phyloP scores from a whole-genome alignment of 2,888 invertebrate species.

The Drosophila crucigera region DNA sequence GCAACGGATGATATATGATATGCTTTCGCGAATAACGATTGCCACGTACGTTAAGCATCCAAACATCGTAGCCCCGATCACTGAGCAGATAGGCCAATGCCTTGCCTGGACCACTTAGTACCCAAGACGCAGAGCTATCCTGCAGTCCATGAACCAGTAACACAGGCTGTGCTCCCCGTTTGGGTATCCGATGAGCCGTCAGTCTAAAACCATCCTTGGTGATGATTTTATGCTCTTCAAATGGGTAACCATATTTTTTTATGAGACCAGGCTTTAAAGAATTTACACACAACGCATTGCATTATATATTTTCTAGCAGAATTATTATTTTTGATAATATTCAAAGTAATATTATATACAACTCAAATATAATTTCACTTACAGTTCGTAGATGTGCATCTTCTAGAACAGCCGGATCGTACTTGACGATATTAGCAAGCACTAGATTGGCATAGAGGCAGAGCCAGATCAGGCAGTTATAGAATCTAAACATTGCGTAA shows the following conservation, averaged over 20 bases:
- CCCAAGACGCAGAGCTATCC: constrained; percentile 90
- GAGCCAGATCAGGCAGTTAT: constrained; percentile 26
- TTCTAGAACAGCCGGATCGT: constrained; percentile 30
- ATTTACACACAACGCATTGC: background rate
- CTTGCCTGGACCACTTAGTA: constrained; percentile 89
- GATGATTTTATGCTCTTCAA: constrained; percentile 87
- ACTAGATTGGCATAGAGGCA: constrained; percentile 19
- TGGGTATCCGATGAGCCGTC: constrained; percentile 89
- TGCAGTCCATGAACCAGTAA: constrained; percentile 90
- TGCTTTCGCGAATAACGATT: constrained; percentile 87
- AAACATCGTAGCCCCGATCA: constrained; percentile 87
- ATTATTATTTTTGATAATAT: background rate
- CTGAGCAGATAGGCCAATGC: constrained; percentile 87
- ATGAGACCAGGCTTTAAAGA: constrained; percentile 67
- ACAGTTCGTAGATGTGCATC: constrained; percentile 49
- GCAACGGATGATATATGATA: constrained; percentile 86
- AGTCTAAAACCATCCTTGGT: constrained; percentile 92
- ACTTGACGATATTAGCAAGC: constrained; percentile 14
- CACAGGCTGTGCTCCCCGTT: constrained; percentile 86
- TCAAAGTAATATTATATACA: background rate
- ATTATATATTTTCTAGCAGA: background rate
- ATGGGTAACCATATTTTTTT: constrained; percentile 87
- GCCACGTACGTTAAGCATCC: constrained; percentile 89
- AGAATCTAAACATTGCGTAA: constrained; percentile 17
- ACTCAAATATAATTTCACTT: background rate